Conservation (phyloP, 2,113 vertebrate species). For the Myotis lucifugus region DNA sequence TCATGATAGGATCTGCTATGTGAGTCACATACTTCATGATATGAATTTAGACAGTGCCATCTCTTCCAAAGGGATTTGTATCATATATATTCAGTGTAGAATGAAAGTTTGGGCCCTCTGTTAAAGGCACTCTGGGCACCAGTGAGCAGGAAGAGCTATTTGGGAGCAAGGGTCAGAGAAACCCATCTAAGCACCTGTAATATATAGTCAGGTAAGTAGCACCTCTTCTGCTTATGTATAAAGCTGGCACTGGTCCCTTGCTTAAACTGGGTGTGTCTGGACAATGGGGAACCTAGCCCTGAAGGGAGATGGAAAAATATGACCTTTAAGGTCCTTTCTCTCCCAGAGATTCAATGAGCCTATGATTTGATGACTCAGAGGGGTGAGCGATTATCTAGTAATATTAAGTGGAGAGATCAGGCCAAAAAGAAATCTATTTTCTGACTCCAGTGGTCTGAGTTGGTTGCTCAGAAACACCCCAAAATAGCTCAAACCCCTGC, state of each 20-base stretch:
- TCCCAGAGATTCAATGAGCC: constrained; percentile 42
- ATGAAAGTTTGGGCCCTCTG: constrained; percentile 2
- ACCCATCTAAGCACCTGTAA: neutral
- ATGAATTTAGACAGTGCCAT: constrained; percentile 36
- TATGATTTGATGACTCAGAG: constrained; percentile 67
- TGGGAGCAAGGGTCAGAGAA: neutral
- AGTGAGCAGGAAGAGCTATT: neutral
- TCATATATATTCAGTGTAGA: neutral
- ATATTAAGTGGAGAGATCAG: constrained; percentile 21
- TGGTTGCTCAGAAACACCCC: constrained; percentile 52
- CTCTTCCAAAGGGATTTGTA: constrained; percentile 30
- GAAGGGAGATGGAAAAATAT: constrained; percentile 24
- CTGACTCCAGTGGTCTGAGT: constrained; percentile 34
- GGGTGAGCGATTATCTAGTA: constrained; percentile 37
- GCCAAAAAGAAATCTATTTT: constrained; percentile 47
- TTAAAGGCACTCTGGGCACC: neutral
- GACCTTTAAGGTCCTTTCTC: constrained; percentile 61
- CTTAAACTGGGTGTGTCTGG: constrained; percentile 34
- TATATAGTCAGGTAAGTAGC: neutral
- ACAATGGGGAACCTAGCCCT: neutral
- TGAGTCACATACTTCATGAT: neutral
- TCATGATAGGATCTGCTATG: neutral
- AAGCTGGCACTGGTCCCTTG: neutral
- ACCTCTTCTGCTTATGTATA: neutral
- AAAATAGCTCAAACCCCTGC: constrained; percentile 43